phyloP scores from a whole-genome alignment of 2,797 vertebrate genomes.

The Phataginus tricuspis region DNA sequence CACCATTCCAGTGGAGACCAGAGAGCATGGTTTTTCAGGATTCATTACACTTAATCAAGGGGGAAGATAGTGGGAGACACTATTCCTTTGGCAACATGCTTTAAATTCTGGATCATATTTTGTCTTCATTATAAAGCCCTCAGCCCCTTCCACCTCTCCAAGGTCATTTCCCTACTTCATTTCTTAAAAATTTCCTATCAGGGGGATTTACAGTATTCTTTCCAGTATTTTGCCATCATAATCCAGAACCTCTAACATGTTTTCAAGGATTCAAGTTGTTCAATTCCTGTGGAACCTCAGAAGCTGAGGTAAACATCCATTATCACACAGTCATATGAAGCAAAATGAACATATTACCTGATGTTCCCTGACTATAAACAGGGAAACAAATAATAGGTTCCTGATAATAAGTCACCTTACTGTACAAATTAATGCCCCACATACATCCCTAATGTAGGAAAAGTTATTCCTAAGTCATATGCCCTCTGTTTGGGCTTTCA shows the following conservation, averaged over 20 bases:
- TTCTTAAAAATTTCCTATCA: neutral
- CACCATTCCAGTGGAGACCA: neutral
- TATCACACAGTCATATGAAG: neutral
- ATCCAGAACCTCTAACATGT: neutral
- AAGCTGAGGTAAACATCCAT: neutral
- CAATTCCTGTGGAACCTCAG: neutral
- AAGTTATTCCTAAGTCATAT: neutral
- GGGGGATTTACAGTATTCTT: neutral
- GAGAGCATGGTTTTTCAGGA: neutral
- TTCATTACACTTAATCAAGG: neutral
- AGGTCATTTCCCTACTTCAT: neutral
- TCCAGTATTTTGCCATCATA: neutral
- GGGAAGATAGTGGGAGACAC: neutral
- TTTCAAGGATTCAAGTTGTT: neutral
- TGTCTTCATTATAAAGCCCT: neutral
- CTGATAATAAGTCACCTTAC: neutral
- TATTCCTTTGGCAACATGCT: neutral
- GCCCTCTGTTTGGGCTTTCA: neutral
- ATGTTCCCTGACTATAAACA: neutral
- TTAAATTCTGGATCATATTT: neutral
- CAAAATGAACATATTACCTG: neutral
- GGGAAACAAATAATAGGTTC: neutral
- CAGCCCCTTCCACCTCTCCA: neutral
- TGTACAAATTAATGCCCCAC: neutral
- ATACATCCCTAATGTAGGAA: neutral